phyloP scores from a whole-genome alignment of 2,797 vertebrate genomes.

The Esox lucius region DNA sequence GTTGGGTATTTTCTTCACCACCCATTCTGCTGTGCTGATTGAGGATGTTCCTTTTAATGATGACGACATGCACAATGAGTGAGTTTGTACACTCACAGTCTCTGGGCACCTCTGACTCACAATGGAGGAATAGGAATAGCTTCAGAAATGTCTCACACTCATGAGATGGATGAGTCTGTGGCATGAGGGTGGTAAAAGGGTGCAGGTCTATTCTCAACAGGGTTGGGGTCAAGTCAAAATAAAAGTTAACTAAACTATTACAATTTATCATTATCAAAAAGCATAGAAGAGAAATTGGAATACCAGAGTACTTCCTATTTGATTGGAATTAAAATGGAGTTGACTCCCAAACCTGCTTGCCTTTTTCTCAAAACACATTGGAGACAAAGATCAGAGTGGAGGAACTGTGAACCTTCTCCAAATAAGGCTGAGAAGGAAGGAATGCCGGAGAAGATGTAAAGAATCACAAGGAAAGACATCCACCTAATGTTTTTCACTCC shows the following conservation, averaged over 20 bases:
- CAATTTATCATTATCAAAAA: too few species aligned
- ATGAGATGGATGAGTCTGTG: not conserved
- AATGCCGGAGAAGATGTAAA: not conserved
- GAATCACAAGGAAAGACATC: not conserved
- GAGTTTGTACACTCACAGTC: slow-evolving; percentile 36
- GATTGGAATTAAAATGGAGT: too few species aligned
- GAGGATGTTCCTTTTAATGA: slow-evolving; percentile 79
- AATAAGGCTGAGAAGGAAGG: not conserved
- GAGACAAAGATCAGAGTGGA: not conserved
- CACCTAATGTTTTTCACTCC: not conserved
- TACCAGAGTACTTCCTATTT: too few species aligned
- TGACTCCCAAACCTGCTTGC: not conserved
- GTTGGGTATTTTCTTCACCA: slow-evolving; percentile 83
- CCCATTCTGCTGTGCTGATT: slow-evolving; percentile 82
- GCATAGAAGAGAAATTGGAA: too few species aligned
- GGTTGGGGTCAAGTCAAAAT: too few species aligned
- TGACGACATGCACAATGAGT: slow-evolving; percentile 66
- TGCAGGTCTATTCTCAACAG: too few species aligned
- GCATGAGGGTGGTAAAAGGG: too few species aligned
- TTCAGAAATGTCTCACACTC: slow-evolving; percentile 17
- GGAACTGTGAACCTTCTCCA: not conserved
- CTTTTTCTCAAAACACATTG: too few species aligned
- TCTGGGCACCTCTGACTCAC: not conserved
- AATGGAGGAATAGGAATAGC: not conserved
- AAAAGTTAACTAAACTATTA: too few species aligned